phyloP scores from a whole-genome alignment of 1,140 invertebrate species.

The Pseudomyrmex concolor region DNA sequence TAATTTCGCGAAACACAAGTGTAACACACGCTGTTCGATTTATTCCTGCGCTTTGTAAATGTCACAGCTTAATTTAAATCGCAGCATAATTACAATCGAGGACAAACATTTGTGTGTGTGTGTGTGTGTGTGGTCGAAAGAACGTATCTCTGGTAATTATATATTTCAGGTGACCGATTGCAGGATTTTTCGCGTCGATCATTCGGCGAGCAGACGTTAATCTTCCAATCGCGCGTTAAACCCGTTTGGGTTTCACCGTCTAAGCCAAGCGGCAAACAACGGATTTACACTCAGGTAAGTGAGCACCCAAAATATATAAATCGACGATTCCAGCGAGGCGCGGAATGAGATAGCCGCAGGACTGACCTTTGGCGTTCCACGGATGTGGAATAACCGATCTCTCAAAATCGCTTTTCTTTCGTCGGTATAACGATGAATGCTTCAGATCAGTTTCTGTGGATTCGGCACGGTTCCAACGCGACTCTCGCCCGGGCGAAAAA shows the following conservation, averaged over 20 bases:
- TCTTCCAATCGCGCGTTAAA: slow-evolving; percentile 39
- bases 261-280: slow-evolving; percentile 18
- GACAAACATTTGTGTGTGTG: too few relatives aligned
- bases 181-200: slow-evolving; percentile 20
- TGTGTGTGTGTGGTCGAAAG: neutral
- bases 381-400: slow-evolving; percentile 14
- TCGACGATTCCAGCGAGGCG: slow-evolving; percentile 9
- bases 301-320: slow-evolving; percentile 12
- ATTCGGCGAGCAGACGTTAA: slow-evolving; percentile 12
- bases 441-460: neutral
- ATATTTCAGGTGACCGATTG: slow-evolving; percentile 20
- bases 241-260: neutral
- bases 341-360: neutral
- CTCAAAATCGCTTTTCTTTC: neutral
- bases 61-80: neutral
- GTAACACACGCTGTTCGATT: neutral
- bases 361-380: neutral
- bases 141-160: neutral
- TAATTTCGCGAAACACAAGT: neutral
- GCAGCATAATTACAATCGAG: too few relatives aligned
- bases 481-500: too few relatives aligned
- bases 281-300: slow-evolving; percentile 34
- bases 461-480: neutral
- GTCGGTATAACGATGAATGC: neutral
- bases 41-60: neutral